Base-by-base conservation (phyloP, 2,797 vertebrate genomes). In the Diplodus sargus region DNA sequence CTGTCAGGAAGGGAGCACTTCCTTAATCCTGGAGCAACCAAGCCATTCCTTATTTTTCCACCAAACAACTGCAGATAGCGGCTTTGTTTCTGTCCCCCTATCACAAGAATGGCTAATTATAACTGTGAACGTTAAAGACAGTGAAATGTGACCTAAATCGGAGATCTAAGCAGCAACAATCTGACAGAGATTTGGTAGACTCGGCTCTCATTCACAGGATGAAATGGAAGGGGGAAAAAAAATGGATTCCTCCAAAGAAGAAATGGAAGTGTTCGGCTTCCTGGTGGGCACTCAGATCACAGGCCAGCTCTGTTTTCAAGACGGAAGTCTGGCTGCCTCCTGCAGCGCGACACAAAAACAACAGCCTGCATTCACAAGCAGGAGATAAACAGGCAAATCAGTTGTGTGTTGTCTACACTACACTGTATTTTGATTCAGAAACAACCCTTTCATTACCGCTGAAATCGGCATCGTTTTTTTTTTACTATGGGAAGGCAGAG, bases 1-100 rank as follows among this genome's bases (percentile, higher is more conserved):
- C 95, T 94, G 87, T 91, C 94, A 95, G 95, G 95, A 96, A 95
- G 88, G 88, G 90, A 95, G 93, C 89, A 91, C 94, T 96, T 96
- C 95, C 95, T 95, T 91, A 95, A 95, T 94, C 93, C 93, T 93
- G 93, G 87, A 94, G 90, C 91, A 85, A 93, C 87, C 91, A 82
- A 89, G 88, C 90, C 79, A 80, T 90, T 90, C 87, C 88, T 91
- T 89, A 84, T 28, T 89, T 91, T 92, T 86, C 88, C 87, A 75
- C 74, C 68, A 90, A 89, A 86, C 89, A 91, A 89, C 82, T 78
- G 88, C 77, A 89, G 91, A 85, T 70, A 79, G 70, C 34, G 65
- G 34, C 70, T 71, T 58, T 78, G 79, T 59, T 53, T 75, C 23
- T 78, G 57, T 14, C 15, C 62, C 53, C 53, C 10, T 14, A 43